Conservation (phyloP, 1,140 invertebrate genomes). For the Marisa cornuarietis region DNA sequence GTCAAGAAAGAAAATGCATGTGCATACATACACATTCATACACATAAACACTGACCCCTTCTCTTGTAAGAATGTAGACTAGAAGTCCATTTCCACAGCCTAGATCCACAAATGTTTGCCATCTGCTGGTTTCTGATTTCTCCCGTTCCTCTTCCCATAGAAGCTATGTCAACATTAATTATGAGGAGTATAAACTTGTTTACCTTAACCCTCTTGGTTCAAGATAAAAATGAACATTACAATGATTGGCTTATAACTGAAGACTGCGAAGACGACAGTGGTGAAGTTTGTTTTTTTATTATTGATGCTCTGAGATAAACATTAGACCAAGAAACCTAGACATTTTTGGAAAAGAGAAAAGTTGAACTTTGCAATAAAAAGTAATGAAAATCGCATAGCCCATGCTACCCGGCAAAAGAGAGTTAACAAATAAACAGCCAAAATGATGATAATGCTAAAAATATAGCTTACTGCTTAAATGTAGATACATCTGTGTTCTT, state of each 20-base stretch:
- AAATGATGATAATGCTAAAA: slow-evolving; percentile 9
- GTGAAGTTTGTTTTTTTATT: too few relatives aligned
- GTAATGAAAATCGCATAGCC: too few relatives aligned
- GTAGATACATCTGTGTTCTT: background rate
- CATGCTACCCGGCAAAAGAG: too few relatives aligned
- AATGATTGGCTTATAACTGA: too few relatives aligned
- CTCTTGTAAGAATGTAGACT: slow-evolving; percentile 84
- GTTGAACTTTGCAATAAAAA: too few relatives aligned
- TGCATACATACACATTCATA: background rate
- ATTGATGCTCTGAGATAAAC: too few relatives aligned
- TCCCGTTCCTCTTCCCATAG: slow-evolving; percentile 61
- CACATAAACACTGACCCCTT: slow-evolving; percentile 72
- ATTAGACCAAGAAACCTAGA: too few relatives aligned
- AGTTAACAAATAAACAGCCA: too few relatives aligned
- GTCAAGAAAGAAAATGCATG: background rate
- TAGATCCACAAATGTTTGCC: slow-evolving; percentile 87
- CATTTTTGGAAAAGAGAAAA: too few relatives aligned
- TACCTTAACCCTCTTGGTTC: too few relatives aligned
- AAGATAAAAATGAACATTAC: too few relatives aligned
- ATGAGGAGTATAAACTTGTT: background rate
- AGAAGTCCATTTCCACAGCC: slow-evolving; percentile 97
- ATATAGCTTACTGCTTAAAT: background rate
- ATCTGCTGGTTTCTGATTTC: slow-evolving; percentile 38
- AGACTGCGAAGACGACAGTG: too few relatives aligned
- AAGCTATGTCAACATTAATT: slow-evolving; percentile 35